These are phyloP conservation scores for Pseudococcus jackbeardsleyi DNA, from an alignment of 2,888 invertebrate species.

Conservation along the genomic window DNA sequence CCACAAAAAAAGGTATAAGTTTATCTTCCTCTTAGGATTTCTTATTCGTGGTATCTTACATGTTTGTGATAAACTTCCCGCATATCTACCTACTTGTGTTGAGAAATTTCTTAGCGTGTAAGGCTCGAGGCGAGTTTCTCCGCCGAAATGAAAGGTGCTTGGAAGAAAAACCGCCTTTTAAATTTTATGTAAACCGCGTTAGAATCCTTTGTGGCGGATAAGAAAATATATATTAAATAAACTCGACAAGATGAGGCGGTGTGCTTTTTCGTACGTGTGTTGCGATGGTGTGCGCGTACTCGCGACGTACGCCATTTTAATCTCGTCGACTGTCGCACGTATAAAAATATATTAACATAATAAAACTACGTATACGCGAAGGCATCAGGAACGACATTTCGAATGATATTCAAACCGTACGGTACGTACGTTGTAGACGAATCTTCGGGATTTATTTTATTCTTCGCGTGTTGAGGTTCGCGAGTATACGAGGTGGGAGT, in stretches of 20 bases:
- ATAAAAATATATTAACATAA: slow-evolving; percentile 22
- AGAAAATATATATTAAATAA: slow-evolving; percentile 1
- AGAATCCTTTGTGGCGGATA: background rate
- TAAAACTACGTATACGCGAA: slow-evolving; percentile 2
- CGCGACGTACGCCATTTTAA: slow-evolving; percentile 9
- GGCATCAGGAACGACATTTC: slow-evolving; percentile 5
- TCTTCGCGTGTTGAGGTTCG: background rate
- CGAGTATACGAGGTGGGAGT: background rate
- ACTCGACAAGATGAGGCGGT: background rate
- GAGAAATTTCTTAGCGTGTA: background rate
- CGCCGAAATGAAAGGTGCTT: background rate
- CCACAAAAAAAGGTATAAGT: no score
- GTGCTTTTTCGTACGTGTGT: no score
- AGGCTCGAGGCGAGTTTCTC: background rate
- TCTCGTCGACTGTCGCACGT: background rate
- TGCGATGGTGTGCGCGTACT: background rate
- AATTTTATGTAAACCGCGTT: slow-evolving; percentile 10
- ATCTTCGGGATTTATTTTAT: slow-evolving; percentile 5
- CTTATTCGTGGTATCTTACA: no score
- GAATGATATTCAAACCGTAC: background rate
- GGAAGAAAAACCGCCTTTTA: background rate
- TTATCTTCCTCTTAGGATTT: no score
- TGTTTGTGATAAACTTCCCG: background rate
- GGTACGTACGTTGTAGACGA: background rate
- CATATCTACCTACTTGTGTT: background rate